Evolutionary conservation across 2,888 invertebrate species (phyloP).

Genomic region (Neocrepidodera transversa): DNA sequence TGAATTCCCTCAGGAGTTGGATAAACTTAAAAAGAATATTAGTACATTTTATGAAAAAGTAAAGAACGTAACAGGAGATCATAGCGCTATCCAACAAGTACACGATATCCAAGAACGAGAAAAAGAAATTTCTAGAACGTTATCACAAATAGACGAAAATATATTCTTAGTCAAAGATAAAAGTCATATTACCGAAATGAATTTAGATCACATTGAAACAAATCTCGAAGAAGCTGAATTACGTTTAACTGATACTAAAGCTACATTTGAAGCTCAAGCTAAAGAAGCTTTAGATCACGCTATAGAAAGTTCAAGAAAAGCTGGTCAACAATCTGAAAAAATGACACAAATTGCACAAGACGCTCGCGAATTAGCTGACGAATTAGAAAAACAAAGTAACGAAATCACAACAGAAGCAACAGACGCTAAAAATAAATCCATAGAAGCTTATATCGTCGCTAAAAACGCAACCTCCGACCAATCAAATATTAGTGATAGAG

Average conservation of each 20-base stretch:
- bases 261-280: constrained; percentile 85
- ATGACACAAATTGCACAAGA: constrained; percentile 92
- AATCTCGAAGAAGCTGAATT: constrained; percentile 59
- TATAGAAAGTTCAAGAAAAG: constrained; percentile 78
- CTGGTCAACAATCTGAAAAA: constrained; percentile 89
- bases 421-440: constrained; percentile 83
- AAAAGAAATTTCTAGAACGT: constrained; percentile 68
- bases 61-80: constrained; percentile 65
- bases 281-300: constrained; percentile 81
- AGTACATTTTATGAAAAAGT: constrained; percentile 78
- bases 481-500: constrained; percentile 67
- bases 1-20: constrained; percentile 86
- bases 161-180: constrained; percentile 56
- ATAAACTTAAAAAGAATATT: constrained; percentile 79
- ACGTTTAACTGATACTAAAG: constrained; percentile 33
- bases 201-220: constrained; percentile 38
- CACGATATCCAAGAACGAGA: constrained; percentile 75
- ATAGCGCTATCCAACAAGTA: constrained; percentile 60
- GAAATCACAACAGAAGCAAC: constrained; percentile 78
- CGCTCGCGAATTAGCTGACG: constrained; percentile 83
- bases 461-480: constrained; percentile 65
- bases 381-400: constrained; percentile 79
- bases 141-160: constrained; percentile 59
- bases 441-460: constrained; percentile 80
- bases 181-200: constrained; percentile 28